A percentile compares a stretch with the other conserved stretches of the same genome.
Conservation (phyloP, 2,888 invertebrate genomes). For the Ectropis crepuscularia region DNA sequence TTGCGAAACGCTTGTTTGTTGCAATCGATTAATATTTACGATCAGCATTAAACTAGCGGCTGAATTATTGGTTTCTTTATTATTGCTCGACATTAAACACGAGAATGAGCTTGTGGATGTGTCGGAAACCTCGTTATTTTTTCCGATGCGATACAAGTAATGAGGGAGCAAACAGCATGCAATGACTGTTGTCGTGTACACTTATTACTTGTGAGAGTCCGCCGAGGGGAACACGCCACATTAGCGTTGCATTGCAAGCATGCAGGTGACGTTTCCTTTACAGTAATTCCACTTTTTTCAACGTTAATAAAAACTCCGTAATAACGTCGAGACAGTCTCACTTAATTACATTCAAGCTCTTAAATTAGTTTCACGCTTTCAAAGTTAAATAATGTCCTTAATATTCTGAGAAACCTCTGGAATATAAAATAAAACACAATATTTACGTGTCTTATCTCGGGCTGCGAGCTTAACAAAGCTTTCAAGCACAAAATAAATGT, state of each 20-base stretch:
- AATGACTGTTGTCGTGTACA: constrained; percentile 40
- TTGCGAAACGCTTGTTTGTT: constrained; percentile 8
- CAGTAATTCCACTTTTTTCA: constrained; percentile 36
- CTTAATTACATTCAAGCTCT: constrained; percentile 19
- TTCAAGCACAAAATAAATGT: constrained; percentile 58
- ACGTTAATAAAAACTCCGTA: constrained; percentile 5
- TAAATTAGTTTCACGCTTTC: constrained; percentile 19
- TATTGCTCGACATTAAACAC: constrained; percentile 1
- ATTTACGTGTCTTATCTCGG: constrained; percentile 45
- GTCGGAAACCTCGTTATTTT: constrained; percentile 54
- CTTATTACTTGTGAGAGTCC: constrained; percentile 42
- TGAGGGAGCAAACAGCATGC: constrained; percentile 52
- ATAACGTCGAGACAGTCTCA: constrained; percentile 6
- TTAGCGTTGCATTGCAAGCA: constrained; percentile 40
- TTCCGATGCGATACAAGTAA: constrained; percentile 54
- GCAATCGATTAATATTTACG: constrained; percentile 7
- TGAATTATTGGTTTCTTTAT: neutral
- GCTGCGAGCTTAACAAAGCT: constrained; percentile 49
- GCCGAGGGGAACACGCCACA: constrained; percentile 43
- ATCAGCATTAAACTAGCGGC: neutral
- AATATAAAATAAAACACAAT: constrained; percentile 42
- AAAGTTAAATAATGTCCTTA: constrained; percentile 22
- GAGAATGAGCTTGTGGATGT: constrained; percentile 40
- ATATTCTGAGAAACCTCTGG: constrained; percentile 32
- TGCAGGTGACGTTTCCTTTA: constrained; percentile 47